phyloP scores from a whole-genome alignment of 37 sponge, comb jelly and placozoan species.

The Ianthella basta region DNA sequence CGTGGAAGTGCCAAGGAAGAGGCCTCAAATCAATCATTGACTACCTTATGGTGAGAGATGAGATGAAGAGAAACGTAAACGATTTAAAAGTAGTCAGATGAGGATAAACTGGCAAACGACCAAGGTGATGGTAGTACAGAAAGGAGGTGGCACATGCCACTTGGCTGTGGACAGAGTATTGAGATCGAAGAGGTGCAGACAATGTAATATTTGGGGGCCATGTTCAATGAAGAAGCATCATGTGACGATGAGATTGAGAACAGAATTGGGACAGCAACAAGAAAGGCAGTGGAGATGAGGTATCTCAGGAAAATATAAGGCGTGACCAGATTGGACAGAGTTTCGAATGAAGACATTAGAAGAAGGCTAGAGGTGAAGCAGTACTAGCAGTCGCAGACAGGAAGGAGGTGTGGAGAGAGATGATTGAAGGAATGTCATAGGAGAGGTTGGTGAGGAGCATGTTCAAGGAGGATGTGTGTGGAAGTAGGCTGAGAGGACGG shows the following conservation, averaged over 20 bases:
- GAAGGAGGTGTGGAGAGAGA: not conserved
- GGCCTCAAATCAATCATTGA: too few relatives aligned
- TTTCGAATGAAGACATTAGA: not conserved
- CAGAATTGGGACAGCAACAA: not conserved
- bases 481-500: too few relatives aligned
- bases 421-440: not conserved
- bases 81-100: too few relatives aligned
- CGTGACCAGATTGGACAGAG: slow-evolving; percentile 23
- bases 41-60: too few relatives aligned
- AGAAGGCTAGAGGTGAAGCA: not conserved
- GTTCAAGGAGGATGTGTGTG: too few relatives aligned
- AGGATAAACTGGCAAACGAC: not conserved
- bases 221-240: not conserved
- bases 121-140: slow-evolving; percentile 19
- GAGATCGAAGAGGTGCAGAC: slow-evolving; percentile 13
- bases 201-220: not conserved
- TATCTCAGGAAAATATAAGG: slow-evolving; percentile 7
- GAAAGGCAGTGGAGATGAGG: not conserved
- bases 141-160: not conserved
- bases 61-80: too few relatives aligned
- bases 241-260: slow-evolving; percentile 17
- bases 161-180: not conserved
- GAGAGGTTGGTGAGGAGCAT: too few relatives aligned
- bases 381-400: slow-evolving; percentile 9
- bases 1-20: too few relatives aligned